Conservation (phyloP, 2,113 vertebrate species). For the Alligator sinensis region DNA sequence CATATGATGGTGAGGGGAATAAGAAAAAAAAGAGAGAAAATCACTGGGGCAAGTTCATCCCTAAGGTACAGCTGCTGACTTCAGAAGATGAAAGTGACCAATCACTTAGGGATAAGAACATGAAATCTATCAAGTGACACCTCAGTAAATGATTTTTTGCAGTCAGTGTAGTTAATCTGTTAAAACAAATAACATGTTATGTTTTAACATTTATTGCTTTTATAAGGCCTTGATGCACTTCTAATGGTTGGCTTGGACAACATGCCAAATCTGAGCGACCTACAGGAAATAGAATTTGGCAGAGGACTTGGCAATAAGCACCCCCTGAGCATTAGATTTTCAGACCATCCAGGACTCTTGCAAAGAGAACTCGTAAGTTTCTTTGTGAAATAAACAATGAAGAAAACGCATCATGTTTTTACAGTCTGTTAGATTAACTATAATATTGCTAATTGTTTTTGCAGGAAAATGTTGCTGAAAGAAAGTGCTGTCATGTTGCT, state of each 20-base stretch:
- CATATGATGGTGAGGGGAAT: too few relatives aligned
- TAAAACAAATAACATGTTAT: neutral
- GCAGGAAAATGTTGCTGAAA: conserved; percentile 82
- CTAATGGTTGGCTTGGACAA: conserved; percentile 85
- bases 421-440: neutral
- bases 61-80: neutral
- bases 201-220: conserved; percentile 12
- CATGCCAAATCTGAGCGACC: conserved; percentile 68
- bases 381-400: neutral
- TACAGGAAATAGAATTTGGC: conserved; percentile 90
- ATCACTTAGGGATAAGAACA: neutral
- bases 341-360: conserved; percentile 78
- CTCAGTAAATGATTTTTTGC: neutral
- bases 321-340: conserved; percentile 82
- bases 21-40: neutral
- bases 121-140: neutral
- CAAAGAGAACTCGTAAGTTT: conserved; percentile 87
- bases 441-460: conserved; percentile 23
- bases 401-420: fast-evolving
- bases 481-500: conserved; percentile 84
- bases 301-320: conserved; percentile 85
- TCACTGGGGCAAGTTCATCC: neutral
- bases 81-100: neutral
- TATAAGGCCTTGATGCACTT: conserved; percentile 84
- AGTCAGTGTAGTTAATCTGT: neutral